These are phyloP conservation scores for Orthonevra nobilis DNA, from an alignment of 2,888 invertebrate genomes.

Conservation along the genomic window DNA sequence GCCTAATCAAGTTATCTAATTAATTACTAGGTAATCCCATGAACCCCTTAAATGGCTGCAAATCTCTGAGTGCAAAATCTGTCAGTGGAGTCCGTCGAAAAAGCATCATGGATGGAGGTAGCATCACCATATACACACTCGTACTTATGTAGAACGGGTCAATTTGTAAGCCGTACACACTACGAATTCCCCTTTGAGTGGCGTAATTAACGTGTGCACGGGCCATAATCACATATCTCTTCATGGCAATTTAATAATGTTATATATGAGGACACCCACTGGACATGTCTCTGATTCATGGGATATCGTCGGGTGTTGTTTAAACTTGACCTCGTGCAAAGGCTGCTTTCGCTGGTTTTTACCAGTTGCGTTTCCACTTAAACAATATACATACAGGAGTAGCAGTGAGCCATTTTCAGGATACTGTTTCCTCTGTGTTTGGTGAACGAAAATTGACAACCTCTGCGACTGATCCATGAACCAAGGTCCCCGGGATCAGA, in stretches of 20 bases:
- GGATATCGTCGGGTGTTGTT: neutral
- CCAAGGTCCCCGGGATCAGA: slow-evolving; percentile 6
- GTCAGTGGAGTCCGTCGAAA: neutral
- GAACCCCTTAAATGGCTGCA: slow-evolving; percentile 31
- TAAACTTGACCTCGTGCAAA: slow-evolving; percentile 1
- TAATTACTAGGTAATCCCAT: slow-evolving; percentile 43
- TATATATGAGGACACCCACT: slow-evolving; percentile 20
- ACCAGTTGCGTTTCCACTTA: neutral
- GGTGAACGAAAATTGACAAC: slow-evolving; percentile 5
- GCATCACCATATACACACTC: neutral
- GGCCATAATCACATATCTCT: slow-evolving; percentile 45
- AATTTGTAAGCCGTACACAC: slow-evolving; percentile 17
- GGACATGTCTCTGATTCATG: neutral
- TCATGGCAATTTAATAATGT: slow-evolving; percentile 47
- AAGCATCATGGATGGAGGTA: slow-evolving; percentile 9
- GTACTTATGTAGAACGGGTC: neutral
- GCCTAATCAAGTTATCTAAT: slow-evolving; percentile 52
- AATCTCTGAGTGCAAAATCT: neutral
- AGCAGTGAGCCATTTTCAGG: neutral
- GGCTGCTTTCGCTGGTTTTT: neutral
- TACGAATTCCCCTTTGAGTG: slow-evolving; percentile 33
- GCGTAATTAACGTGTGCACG: slow-evolving; percentile 30
- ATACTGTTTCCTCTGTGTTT: slow-evolving; percentile 4
- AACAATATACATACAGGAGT: neutral
- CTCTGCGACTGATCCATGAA: slow-evolving; percentile 6